phyloP scores from a whole-genome alignment of 2,113 vertebrate species.

The Psophia crepitans region DNA sequence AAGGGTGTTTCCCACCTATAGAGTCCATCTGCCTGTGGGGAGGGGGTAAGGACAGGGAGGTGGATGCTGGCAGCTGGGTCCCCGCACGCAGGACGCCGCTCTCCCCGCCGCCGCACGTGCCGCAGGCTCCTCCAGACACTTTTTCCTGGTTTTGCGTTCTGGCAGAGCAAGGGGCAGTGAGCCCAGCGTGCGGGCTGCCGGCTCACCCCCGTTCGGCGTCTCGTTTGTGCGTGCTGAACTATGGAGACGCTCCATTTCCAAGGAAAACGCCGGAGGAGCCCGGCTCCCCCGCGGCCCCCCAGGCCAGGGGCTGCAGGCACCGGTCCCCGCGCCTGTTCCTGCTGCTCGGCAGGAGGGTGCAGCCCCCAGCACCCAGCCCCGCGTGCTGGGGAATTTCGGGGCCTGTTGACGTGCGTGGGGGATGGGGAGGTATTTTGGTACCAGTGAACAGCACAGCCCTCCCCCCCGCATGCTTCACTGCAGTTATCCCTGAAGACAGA shows the following conservation, averaged over 20 bases:
- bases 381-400: background rate
- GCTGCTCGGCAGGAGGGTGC: background rate
- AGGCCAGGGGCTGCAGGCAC: background rate
- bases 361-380: background rate
- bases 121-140: background rate
- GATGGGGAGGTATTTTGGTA: background rate
- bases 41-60: background rate
- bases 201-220: rapidly evolving
- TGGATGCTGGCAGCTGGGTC: background rate
- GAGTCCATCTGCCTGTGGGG: background rate
- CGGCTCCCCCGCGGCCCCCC: rapidly evolving
- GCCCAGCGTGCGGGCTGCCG: background rate
- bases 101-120: background rate
- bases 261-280: rapidly evolving
- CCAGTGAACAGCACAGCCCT: background rate
- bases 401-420: background rate
- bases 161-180: background rate
- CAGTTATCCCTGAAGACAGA: conserved; percentile 13
- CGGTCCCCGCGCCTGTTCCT: rapidly evolving
- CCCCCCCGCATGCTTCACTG: background rate
- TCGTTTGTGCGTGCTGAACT: too few species aligned
- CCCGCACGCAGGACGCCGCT: rapidly evolving
- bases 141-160: background rate
- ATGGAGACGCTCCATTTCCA: background rate
- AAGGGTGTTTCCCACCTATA: background rate